Conservation (phyloP, 2,113 vertebrate genomes). For the Dipodomys spectabilis region DNA sequence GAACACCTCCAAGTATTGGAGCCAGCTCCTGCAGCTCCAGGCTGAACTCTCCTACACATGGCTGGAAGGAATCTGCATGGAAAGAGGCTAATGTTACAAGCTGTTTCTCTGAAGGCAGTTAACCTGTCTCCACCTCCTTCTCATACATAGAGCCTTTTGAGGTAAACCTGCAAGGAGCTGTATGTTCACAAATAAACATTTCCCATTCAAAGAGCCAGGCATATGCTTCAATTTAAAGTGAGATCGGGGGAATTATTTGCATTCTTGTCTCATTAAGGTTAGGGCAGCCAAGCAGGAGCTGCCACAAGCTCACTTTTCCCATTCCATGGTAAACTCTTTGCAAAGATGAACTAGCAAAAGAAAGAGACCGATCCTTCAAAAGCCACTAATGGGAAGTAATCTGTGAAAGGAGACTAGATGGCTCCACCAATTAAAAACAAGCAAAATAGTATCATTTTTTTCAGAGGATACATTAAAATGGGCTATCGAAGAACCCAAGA, state of each 20-base stretch:
- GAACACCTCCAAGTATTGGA: not conserved
- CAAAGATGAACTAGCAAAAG: not conserved
- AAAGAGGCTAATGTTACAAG: not conserved
- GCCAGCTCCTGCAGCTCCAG: accelerated
- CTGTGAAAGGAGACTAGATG: too few species aligned
- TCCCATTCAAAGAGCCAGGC: not conserved
- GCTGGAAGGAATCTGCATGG: not conserved
- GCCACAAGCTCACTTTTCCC: accelerated
- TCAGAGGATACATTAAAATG: not conserved
- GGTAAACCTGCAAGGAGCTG: not conserved
- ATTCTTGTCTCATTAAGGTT: not conserved
- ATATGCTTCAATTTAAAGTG: not conserved
- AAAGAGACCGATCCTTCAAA: not conserved
- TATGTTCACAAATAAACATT: not conserved
- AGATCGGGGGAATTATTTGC: not conserved
- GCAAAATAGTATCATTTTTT: not conserved
- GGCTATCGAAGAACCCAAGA: accelerated
- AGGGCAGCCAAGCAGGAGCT: not conserved
- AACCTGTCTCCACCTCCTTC: not conserved
- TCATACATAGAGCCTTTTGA: not conserved
- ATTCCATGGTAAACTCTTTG: not conserved
- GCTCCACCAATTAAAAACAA: not conserved
- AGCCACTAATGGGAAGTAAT: not conserved
- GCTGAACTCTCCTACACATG: too few species aligned
- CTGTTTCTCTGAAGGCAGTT: not conserved